Evolutionary conservation across 1,140 invertebrate genomes (phyloP), one percentile per base, ranked within the genome.

Genomic region (Rhagoletis pomonella): DNA sequence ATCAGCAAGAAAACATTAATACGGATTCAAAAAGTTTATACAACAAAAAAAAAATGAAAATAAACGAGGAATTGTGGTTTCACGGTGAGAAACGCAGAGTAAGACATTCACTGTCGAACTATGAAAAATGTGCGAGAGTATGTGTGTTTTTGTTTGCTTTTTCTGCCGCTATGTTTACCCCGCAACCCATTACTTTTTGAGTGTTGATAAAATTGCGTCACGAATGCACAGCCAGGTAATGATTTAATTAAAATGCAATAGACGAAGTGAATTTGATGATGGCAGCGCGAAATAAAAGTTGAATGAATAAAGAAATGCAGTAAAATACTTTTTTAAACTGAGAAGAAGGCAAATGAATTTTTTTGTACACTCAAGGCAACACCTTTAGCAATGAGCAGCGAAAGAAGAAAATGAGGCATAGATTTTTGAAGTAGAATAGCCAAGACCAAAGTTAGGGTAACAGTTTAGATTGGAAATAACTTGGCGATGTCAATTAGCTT

Each of bases 231-330:
- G 44, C 12, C 42, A 44, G 67, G 2, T 73, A 73, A 73, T 73
- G 67, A 73, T 73, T 73, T 39, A 73, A 73, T 73, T 73, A 73
- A 73, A 73, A 73, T 47, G 39, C 67, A 3, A 44, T 47, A 47
- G 42, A 42, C 42, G 14, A 47, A 5, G 44, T 5, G 10, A 44
- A 47, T 42, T 4, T 39, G 14, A 47, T 42, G 42, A 0, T 17
- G 14, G 44, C 5, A 12, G 67, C 14, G 17, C 67, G 67, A 6
- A 17, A 73, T 4, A 73, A 17, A 29, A 42, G 5, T 47, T 73
- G 17, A 14, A 44, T 73, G 42, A 73, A 73, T 47, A 73, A 73
- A 73, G 42, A 44, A 12, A 73, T 12, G 42, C 67, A 47, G 44
- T 73, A n/a, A 73, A 73, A 10, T 55, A 55, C 50, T 1, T 55